Evolutionary conservation across 2,888 invertebrate genomes (phyloP), one percentile per base, ranked within the genome.

Genomic region (Dimorphilus gyrociliatus): DNA sequence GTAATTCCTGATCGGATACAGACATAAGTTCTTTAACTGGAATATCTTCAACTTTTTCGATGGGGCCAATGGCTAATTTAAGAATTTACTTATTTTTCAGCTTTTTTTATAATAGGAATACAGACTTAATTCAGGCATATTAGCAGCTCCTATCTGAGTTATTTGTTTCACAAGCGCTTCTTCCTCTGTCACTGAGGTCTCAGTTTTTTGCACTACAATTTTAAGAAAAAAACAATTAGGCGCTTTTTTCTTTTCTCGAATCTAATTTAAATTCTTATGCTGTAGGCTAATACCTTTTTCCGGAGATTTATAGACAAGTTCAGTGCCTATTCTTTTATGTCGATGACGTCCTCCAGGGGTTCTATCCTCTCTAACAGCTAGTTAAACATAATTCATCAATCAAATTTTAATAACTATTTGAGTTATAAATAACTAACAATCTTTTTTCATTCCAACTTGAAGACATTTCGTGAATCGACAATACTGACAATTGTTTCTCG

Each of bases 341-440:
- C 56, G 40, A 30, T 58, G 57, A 36, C 55, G 56, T 4, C 60
- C 58, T 5, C 61, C 59, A 4, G 61, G 60, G 1, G 56, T 54
- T 23, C 60, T 33, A 38, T 61, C 61, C 35, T 61, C 61, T 27
- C 61, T 35, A 4, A 61, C 61, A 38, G 58, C 61, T 60, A 36
- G 2, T 33, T 35, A 33, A 12, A 28, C 10, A 13, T 16, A 23
- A 12, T 6, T 26, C n/a, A n/a, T n/a, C n/a, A n/a, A n/a, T n/a
- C n/a, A n/a, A n/a, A n/a, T n/a, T n/a, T n/a, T n/a, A n/a, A n/a
- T n/a, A n/a, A n/a, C n/a, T n/a, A n/a, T n/a, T n/a, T n/a, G n/a
- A n/a, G n/a, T n/a, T n/a, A n/a, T n/a, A n/a, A n/a, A n/a, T n/a
- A 13, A 17, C 36, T 34, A 34, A 56, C 60, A 59, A 44, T 61